Evolutionary conservation across 2,113 vertebrate species (phyloP), one percentile per base, ranked within the genome.

Genomic region (Siniperca chuatsi): DNA sequence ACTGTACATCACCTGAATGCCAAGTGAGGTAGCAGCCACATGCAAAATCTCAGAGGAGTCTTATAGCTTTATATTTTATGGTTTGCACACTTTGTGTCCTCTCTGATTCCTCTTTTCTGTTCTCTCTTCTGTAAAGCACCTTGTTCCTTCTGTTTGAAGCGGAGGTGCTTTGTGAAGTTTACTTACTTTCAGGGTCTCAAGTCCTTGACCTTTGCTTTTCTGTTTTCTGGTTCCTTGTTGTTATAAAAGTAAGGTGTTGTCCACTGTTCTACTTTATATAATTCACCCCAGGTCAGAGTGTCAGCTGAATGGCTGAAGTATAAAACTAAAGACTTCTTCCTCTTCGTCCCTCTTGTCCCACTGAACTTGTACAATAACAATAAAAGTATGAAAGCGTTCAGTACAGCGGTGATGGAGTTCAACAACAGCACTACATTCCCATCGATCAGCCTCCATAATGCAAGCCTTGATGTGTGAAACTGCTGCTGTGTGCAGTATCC

Each of bases 401-500:
- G 20, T 18, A 52, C 16, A 2, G 58, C 33, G 0, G 21, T 4
- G 80, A 69, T 69, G 64, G 65, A 48, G 44, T 69, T 69, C 44
- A 69, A 29, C 44, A 20, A 8, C 66, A 62, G 50, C 50, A 20
- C 0, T 20, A 1, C 54, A 52, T n/a, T 61, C 42, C 33, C 76
- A 16, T 67, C 76, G 25, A 40, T 69, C 62, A 68, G 60, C 23
- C 54, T 46, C 69, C 70, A 16, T 50, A 50, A 33, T 66, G 54
- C 61, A 60, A 33, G 37, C 50, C 29, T 16, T 75, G 46, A 75
- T 75, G 70, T 4, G 15, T 10, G 57, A 60, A 68, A 81, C 25
- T 70, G 67, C 67, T 52, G 62, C 25, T 21, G 46, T 54, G 68
- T 35, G 68, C 68, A 69, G 42, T 10, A 50, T 69, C 25, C 66